Conservation (phyloP, 2,888 invertebrate species). For the Caradrina clavipalpis region DNA sequence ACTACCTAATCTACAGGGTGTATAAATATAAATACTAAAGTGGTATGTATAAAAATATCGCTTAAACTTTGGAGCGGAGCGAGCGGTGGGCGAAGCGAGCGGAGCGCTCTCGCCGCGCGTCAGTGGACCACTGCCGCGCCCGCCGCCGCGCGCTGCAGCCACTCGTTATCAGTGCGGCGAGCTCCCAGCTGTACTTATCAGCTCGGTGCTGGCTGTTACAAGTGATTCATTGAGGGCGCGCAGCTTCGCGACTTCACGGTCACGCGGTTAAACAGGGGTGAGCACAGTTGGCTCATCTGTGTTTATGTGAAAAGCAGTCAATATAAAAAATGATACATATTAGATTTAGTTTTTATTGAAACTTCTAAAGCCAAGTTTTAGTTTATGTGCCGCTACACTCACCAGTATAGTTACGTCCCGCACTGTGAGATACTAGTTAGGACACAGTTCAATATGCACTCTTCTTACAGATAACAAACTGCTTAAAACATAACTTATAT, state of each 20-base stretch:
- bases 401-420: not conserved
- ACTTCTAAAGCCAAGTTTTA: too few relatives aligned
- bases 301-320: not conserved
- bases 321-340: not conserved
- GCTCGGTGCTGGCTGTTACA: too few relatives aligned
- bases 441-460: not conserved
- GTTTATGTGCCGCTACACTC: too few relatives aligned
- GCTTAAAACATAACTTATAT: too few relatives aligned
- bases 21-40: slow-evolving; percentile 64
- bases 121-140: slow-evolving; percentile 61
- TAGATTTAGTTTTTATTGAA: not conserved
- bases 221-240: not conserved
- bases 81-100: slow-evolving; percentile 55
- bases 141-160: slow-evolving; percentile 20
- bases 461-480: not conserved
- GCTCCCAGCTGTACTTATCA: slow-evolving; percentile 3
- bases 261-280: too few relatives aligned
- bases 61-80: slow-evolving; percentile 60
- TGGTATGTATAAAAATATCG: slow-evolving; percentile 65
- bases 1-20: slow-evolving; percentile 65
- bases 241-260: not conserved
- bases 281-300: not conserved
- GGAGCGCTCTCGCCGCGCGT: slow-evolving; percentile 62
- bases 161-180: slow-evolving; percentile 32
- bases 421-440: not conserved